These are phyloP conservation scores for Hydropsyche betteni DNA, from an alignment of 2,888 invertebrate genomes.

Conservation along the genomic window DNA sequence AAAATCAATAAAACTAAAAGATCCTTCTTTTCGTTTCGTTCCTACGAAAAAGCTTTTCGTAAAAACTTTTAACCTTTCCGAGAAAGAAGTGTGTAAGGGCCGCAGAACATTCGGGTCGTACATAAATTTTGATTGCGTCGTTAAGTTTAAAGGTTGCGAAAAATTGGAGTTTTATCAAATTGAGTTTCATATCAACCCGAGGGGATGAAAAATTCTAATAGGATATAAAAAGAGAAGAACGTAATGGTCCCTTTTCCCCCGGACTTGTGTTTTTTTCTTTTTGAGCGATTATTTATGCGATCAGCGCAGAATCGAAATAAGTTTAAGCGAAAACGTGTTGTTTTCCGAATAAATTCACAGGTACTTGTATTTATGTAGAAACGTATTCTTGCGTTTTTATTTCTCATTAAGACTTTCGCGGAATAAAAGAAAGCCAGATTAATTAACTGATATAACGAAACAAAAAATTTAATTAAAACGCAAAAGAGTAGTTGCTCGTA, in stretches of 20 bases:
- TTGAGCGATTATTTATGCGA: no score
- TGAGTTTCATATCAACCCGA: slow-evolving; percentile 9
- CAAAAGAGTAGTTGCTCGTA: slow-evolving; percentile 18
- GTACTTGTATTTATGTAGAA: not conserved
- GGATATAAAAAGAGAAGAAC: not conserved
- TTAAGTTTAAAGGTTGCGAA: slow-evolving; percentile 29
- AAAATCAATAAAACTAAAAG: no score
- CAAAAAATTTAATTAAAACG: slow-evolving; percentile 23
- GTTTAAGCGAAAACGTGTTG: no score
- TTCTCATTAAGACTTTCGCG: slow-evolving; percentile 28
- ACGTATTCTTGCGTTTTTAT: slow-evolving; percentile 13
- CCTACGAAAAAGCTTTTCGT: no score
- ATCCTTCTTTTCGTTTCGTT: no score
- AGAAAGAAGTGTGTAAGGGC: no score
- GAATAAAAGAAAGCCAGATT: slow-evolving; percentile 29
- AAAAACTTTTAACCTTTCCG: no score
- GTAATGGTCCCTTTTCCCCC: no score
- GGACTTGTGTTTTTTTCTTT: no score
- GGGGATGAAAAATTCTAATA: slow-evolving; percentile 26
- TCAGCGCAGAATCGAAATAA: no score
- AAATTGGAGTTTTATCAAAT: slow-evolving; percentile 30
- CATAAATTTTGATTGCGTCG: slow-evolving; percentile 32
- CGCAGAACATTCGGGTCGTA: slow-evolving; percentile 10
- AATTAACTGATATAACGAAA: slow-evolving; percentile 24
- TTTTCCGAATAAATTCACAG: not conserved